A percentile compares a stretch with the other conserved stretches of the same genome.
Evolutionary conservation across 2,797 vertebrate genomes (phyloP).

Genomic region (Neosilurus hyrtlii): DNA sequence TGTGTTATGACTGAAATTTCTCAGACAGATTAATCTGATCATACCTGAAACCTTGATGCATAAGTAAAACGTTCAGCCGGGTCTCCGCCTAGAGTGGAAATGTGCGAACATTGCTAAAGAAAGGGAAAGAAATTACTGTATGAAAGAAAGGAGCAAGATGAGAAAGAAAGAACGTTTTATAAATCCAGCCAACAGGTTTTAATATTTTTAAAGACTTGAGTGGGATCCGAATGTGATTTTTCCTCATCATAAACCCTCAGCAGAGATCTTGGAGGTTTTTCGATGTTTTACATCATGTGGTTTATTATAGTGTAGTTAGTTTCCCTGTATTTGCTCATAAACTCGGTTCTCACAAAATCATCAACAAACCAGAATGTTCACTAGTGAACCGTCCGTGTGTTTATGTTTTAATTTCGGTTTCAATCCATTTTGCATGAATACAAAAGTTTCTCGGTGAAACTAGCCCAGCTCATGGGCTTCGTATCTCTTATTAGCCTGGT

Average conservation of each 20-base stretch:
- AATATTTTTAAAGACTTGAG: neutral
- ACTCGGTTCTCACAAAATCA: neutral
- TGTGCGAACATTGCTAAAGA: neutral
- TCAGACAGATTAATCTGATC: neutral
- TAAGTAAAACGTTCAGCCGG: no score
- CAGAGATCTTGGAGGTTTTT: neutral
- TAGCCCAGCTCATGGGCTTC: no score
- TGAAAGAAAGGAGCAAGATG: no score
- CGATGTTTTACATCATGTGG: neutral
- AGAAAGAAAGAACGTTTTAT: neutral
- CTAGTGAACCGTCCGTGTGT: no score
- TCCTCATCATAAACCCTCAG: conserved; percentile 9
- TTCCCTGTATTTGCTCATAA: neutral
- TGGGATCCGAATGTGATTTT: neutral
- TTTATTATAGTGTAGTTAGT: neutral
- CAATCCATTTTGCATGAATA: no score
- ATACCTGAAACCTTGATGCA: neutral
- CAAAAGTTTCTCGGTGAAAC: no score
- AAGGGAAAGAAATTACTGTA: neutral
- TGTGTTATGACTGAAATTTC: neutral
- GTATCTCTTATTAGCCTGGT: no score
- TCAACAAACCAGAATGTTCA: neutral
- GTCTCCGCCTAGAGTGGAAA: neutral
- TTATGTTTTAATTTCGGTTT: no score
- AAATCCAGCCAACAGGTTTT: neutral